A percentile compares a stretch with the other conserved stretches of the same genome.
These are phyloP conservation scores for Nothobranchius kuhntae DNA, from an alignment of 2,113 vertebrate species.

Conservation along the genomic window DNA sequence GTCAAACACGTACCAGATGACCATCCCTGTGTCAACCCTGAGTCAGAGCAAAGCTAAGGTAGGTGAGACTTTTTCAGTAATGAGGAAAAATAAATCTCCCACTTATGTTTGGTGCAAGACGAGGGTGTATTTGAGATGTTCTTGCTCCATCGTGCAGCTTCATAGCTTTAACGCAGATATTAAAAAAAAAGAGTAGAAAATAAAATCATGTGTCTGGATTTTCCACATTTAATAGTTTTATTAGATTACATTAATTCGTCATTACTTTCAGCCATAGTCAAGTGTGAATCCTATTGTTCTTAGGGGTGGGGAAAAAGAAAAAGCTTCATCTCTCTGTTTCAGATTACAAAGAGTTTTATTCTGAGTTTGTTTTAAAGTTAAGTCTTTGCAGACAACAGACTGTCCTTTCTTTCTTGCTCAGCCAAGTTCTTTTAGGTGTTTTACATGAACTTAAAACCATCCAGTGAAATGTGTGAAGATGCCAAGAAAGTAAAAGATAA, in stretches of 20 bases:
- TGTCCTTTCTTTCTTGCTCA: background rate
- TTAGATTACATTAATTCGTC: constrained; percentile 58
- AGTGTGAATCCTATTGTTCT: background rate
- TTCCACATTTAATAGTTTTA: constrained; percentile 44
- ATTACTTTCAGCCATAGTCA: constrained; percentile 13
- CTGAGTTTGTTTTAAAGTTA: background rate
- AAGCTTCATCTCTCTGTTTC: background rate
- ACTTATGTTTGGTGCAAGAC: background rate
- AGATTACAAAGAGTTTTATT: constrained; percentile 5
- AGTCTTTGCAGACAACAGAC: background rate
- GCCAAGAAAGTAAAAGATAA: constrained; percentile 9
- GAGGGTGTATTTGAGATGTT: background rate
- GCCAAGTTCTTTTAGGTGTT: background rate
- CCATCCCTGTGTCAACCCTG: constrained; percentile 71
- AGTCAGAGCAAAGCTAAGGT: constrained; percentile 79
- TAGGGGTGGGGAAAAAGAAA: background rate
- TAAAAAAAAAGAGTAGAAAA: constrained; percentile 19
- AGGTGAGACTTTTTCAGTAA: constrained; percentile 52
- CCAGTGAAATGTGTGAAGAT: constrained; percentile 2
- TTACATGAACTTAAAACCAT: background rate
- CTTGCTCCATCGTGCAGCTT: constrained; percentile 7
- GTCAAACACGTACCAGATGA: constrained; percentile 82
- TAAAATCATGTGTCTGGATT: constrained; percentile 59
- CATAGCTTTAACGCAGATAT: constrained; percentile 39
- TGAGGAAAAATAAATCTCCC: background rate